Base-by-base conservation (phyloP, 1,140 invertebrate species). In the Drosophila cardini region DNA sequence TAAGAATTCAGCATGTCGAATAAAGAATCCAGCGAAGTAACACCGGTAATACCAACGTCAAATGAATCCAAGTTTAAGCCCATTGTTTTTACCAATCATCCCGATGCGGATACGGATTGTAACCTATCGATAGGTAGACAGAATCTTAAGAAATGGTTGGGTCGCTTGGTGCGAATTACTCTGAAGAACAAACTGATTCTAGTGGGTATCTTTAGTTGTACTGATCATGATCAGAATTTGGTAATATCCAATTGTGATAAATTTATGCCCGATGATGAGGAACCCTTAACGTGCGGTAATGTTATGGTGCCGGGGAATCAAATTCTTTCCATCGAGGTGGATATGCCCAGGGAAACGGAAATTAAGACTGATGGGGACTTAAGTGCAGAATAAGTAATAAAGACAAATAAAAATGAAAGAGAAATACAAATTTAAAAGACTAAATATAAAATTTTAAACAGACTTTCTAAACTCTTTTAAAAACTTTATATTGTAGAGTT, bases 181-280 rank as follows among this genome's bases (percentile, higher is more conserved):
- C 64, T 80, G 13, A 43, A 60, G 26, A 80, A 74, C 8, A 67
- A 74, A 38, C 32, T 67, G 13, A 45, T 48, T 0, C 30, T 80
- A 8, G 63, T 82, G 18, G 74, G 79, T 4, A 55, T 77, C 16
- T 80, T 80, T 16, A 77, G 78, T 30, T 80, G 69, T 53, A 80
- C 77, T 15, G 73, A 80, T 58, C 73, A 30, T 26, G 70, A 80
- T 34, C 11, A 55, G 57, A 80, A 82, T 40, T 18, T 80, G 38
- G 62, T 80, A 1, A 26, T 80, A 10, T 48, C 58, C 40, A 18
- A 80, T 1, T 80, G 77, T 34, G 43, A 38, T 15, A 46, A 64
- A 0, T 77, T 62, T 60, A 1, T 38, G 16, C 8, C 32, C 6
- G 46, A 55, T 26, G 40, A 43, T 30, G 15, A 48, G 4, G 42